phyloP scores from a whole-genome alignment of 2,113 vertebrate genomes.

The Egretta garzetta region DNA sequence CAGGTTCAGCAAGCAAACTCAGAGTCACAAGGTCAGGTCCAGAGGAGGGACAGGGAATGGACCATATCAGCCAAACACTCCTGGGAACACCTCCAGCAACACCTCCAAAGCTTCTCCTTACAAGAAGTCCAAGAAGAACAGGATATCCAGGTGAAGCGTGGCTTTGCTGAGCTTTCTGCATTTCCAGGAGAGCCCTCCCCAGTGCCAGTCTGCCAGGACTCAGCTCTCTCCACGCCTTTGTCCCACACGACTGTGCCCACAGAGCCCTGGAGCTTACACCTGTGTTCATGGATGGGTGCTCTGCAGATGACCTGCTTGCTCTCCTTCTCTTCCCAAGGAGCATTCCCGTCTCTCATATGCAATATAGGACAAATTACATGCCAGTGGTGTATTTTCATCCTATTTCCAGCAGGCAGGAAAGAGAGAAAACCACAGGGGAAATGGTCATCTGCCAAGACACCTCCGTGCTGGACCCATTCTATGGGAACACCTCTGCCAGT shows the following conservation, averaged over 20 bases:
- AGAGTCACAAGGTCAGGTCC: background rate
- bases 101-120: background rate
- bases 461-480: background rate
- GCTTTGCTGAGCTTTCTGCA: background rate
- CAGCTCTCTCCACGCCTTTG: background rate
- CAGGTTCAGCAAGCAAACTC: background rate
- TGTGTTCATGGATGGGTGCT: background rate
- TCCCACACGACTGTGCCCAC: background rate
- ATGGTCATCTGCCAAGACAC: background rate
- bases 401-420: background rate
- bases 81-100: background rate
- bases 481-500: background rate
- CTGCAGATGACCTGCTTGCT: background rate
- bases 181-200: background rate
- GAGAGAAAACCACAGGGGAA: background rate
- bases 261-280: background rate
- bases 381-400: background rate
- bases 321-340: background rate
- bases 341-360: background rate
- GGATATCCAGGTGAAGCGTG: background rate
- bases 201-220: background rate
- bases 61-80: background rate
- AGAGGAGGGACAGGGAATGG: background rate
- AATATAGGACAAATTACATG: rapidly evolving
- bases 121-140: background rate